Evolutionary conservation across 2,797 vertebrate species (phyloP), one percentile per base, ranked within the genome.

Genomic region (Centropyge bicolor): DNA sequence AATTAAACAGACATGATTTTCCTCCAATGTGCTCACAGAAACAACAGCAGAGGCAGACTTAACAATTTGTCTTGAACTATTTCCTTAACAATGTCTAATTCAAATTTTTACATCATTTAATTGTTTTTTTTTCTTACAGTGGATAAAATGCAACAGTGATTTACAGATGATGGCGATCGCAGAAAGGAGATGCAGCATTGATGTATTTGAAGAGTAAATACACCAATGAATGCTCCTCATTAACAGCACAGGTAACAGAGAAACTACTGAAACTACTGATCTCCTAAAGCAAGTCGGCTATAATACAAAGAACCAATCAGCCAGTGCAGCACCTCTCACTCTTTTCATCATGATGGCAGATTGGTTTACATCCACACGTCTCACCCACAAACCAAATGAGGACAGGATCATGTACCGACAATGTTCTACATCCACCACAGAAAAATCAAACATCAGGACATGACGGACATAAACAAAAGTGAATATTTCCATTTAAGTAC

Each of bases 401-500:
- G 70, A 94, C 86, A 88, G 41, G 69, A 67, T 79, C 81, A 76
- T 67, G 81, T 87, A 75, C 60, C 49, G 40, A 91, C 76, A 89
- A 89, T 78, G 84, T 80, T 67, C 82, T 67, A 91, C 89, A 88
- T 70, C 20, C 11, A 88, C 64, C 78, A 78, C 78, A 78, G 40
- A 76, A 56, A 93, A 89, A 88, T 61, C 31, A 84, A 92, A 91
- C 86, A 89, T 84, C 43, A 79, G 72, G 84, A 92, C 90, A 86
- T 93, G 92, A 94, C 92, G 84, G 89, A 95, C 85, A 72, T 49
- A 87, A 92, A 86, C 76, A 90, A 93, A 94, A 93, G 86, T 94
- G 94, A 92, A 91, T 83, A 92, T 88, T 90, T 93, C 90, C 96
- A 96, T 96, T 96, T 96, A 96, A 96, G 95, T 93, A 76, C 90